A percentile compares a stretch with the other conserved stretches of the same genome.
Evolutionary conservation across 2,797 vertebrate species (phyloP).

Genomic region (Sebastes flavidus): DNA sequence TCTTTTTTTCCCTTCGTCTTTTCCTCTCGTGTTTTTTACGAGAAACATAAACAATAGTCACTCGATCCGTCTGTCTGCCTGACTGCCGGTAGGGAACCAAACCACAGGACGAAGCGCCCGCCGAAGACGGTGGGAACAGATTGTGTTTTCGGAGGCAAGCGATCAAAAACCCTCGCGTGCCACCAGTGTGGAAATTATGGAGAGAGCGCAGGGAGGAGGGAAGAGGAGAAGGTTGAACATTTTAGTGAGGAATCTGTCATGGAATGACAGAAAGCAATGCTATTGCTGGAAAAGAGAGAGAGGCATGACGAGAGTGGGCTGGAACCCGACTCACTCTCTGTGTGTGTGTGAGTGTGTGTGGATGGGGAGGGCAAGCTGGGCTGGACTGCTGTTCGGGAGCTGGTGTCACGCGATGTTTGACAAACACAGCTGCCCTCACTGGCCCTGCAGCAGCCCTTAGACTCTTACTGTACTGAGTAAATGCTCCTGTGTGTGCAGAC

Average conservation of each 20-base stretch:
- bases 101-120: constrained; percentile 66
- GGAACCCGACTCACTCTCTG: constrained; percentile 54
- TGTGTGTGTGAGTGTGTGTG: constrained; percentile 34
- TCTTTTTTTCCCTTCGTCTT: constrained; percentile 46
- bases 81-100: constrained; percentile 66
- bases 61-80: constrained; percentile 70
- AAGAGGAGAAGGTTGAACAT: constrained; percentile 76
- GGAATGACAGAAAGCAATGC: constrained; percentile 81
- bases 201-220: constrained; percentile 59
- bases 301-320: constrained; percentile 72
- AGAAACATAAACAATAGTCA: constrained; percentile 80
- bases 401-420: constrained; percentile 84
- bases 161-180: constrained; percentile 83
- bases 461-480: constrained; percentile 48
- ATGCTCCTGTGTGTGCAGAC: constrained; percentile 12
- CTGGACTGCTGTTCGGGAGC: constrained; percentile 73
- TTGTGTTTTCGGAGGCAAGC: constrained; percentile 81
- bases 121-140: constrained; percentile 69
- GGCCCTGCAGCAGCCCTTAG: constrained; percentile 65
- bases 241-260: constrained; percentile 81
- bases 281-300: constrained; percentile 75
- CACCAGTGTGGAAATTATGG: constrained; percentile 80
- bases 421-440: constrained; percentile 82
- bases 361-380: constrained; percentile 58
- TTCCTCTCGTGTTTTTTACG: constrained; percentile 64